Percentiles rank a stretch among this genome's conserved stretches.
These are phyloP conservation scores for Cataglyphis hispanica DNA, from an alignment of 1,140 invertebrate genomes.

Conservation along the genomic window DNA sequence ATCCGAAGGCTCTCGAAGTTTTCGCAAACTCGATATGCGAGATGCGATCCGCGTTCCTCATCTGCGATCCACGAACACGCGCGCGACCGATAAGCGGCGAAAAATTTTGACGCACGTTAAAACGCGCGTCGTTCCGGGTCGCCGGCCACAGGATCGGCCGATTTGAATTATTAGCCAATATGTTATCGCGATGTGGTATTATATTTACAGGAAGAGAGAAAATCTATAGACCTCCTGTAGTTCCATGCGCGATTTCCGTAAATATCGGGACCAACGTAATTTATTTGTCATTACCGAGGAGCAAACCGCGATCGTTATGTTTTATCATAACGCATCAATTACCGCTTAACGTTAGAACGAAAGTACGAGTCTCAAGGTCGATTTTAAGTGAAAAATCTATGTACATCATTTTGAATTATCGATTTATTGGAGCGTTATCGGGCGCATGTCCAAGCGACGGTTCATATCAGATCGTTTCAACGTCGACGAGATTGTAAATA, in stretches of 20 bases:
- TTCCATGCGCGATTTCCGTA: conserved; percentile 15
- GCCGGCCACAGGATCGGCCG: conserved; percentile 37
- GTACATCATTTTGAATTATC: conserved; percentile 28
- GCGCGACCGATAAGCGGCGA: conserved; percentile 59
- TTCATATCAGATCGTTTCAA: conserved; percentile 17
- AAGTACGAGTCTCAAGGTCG: no score
- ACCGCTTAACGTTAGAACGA: conserved; percentile 12
- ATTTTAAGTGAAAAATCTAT: background rate
- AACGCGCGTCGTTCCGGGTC: conserved; percentile 72
- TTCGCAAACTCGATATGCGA: conserved; percentile 49
- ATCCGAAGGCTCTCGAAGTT: conserved; percentile 68
- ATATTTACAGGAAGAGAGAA: background rate
- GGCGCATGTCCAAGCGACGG: background rate
- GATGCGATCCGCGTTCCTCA: conserved; percentile 40
- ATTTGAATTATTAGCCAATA: conserved; percentile 60
- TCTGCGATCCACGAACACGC: conserved; percentile 39
- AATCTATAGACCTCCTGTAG: conserved; percentile 56
- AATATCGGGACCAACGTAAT: conserved; percentile 44
- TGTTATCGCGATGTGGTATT: conserved; percentile 55
- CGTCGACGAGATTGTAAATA: conserved; percentile 10
- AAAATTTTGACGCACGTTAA: conserved; percentile 69
- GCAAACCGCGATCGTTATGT: conserved; percentile 21
- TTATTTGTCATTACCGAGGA: conserved; percentile 62
- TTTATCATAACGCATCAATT: conserved; percentile 59
- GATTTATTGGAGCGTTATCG: conserved; percentile 35